A percentile compares a stretch with the other conserved stretches of the same genome.
Conservation (phyloP, 2,113 vertebrate genomes). For the Columbina picui region DNA sequence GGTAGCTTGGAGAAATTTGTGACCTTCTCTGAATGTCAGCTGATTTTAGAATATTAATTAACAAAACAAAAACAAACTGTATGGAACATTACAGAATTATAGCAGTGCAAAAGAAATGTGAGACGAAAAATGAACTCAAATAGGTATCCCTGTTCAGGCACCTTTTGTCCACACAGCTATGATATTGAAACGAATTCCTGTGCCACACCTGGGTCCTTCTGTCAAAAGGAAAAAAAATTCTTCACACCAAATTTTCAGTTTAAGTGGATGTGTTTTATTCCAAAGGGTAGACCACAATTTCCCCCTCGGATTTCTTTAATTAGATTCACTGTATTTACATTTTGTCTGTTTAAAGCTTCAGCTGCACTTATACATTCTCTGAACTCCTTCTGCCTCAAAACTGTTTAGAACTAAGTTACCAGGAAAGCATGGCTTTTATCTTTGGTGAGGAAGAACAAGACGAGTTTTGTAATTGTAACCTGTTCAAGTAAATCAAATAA, state of each 20-base stretch:
- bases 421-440: background rate
- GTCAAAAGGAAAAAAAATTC: background rate
- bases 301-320: background rate
- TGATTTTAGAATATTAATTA: background rate
- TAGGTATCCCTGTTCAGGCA: background rate
- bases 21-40: background rate
- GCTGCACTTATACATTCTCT: background rate
- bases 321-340: background rate
- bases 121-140: background rate
- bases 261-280: background rate
- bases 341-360: background rate
- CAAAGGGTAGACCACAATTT: background rate
- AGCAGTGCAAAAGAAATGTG: background rate
- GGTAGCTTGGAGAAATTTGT: background rate
- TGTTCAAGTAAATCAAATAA: slow-evolving; percentile 5
- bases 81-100: background rate
- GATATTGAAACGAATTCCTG: background rate
- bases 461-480: background rate
- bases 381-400: background rate
- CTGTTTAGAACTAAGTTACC: background rate
- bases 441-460: background rate
- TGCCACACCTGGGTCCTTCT: background rate
- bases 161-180: background rate
- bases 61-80: background rate
- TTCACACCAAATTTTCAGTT: background rate